phyloP scores from a whole-genome alignment of 2,797 vertebrate genomes.

The Chrysocyon brachyurus region DNA sequence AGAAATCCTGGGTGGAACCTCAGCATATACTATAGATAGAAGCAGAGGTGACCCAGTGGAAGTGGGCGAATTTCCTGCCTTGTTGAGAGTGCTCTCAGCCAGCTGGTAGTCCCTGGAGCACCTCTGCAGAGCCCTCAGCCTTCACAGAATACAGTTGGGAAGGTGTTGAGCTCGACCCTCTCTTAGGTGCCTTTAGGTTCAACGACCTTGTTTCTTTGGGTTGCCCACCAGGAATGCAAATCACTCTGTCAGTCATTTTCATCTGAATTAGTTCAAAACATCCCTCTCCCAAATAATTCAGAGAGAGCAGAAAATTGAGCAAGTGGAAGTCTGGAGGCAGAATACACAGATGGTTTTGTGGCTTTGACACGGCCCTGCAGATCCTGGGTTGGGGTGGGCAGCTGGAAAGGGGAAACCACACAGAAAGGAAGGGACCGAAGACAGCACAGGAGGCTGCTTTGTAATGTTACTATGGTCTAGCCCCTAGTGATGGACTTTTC shows the following conservation, averaged over 20 bases:
- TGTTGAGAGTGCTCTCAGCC: not conserved
- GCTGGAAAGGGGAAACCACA: too few relatives aligned
- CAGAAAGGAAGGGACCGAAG: not conserved
- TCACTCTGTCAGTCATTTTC: not conserved
- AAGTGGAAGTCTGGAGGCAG: not conserved
- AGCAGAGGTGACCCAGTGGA: not conserved
- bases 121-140: not conserved
- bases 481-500: conserved; percentile 2
- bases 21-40: not conserved
- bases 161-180: not conserved
- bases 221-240: conserved; percentile 2
- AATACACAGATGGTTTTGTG: not conserved
- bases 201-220: not conserved
- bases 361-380: not conserved
- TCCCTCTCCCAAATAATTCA: not conserved
- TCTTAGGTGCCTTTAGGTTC: not conserved
- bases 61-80: not conserved
- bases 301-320: not conserved
- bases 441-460: not conserved
- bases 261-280: not conserved
- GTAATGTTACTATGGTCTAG: not conserved
- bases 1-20: not conserved
- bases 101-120: not conserved
- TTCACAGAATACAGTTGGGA: not conserved
- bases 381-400: not conserved